phyloP scores from a whole-genome alignment of 2,797 vertebrate species.

The Myotis vivesi region DNA sequence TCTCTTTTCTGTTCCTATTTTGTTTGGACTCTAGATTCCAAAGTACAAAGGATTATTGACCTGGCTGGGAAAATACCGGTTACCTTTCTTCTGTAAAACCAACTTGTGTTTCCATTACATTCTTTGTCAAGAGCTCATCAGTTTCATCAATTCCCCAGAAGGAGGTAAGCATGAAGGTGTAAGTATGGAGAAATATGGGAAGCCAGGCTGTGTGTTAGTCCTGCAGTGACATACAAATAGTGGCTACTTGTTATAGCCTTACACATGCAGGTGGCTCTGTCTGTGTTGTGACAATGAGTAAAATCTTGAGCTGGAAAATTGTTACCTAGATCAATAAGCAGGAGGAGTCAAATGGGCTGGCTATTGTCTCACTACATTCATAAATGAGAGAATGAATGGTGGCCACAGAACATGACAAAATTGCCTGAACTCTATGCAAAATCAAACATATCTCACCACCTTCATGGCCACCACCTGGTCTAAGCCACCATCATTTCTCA shows the following conservation, averaged over 20 bases:
- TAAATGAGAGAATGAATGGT: background rate
- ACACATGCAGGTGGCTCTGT: background rate
- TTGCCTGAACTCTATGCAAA: background rate
- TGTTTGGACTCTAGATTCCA: slow-evolving; percentile 72
- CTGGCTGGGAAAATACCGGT: slow-evolving; percentile 83
- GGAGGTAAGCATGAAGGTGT: slow-evolving; percentile 80
- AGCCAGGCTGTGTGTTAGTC: background rate
- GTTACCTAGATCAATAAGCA: background rate
- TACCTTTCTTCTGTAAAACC: slow-evolving; percentile 86
- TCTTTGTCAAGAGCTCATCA: slow-evolving; percentile 84
- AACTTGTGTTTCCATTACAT: slow-evolving; percentile 84
- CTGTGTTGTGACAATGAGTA: background rate
- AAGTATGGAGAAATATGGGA: background rate
- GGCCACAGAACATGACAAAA: background rate
- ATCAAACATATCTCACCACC: background rate
- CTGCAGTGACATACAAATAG: background rate
- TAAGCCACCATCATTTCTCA: background rate
- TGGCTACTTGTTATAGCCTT: background rate
- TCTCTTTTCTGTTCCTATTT: background rate
- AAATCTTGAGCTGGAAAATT: background rate
- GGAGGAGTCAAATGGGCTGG: background rate
- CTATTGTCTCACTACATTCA: background rate
- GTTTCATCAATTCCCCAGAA: slow-evolving; percentile 81
- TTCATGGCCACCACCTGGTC: background rate
- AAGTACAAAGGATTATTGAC: slow-evolving; percentile 79